A percentile compares a stretch with the other conserved stretches of the same genome.
These are phyloP conservation scores for Limosa lapponica DNA, from an alignment of 2,797 vertebrate genomes.

Conservation along the genomic window DNA sequence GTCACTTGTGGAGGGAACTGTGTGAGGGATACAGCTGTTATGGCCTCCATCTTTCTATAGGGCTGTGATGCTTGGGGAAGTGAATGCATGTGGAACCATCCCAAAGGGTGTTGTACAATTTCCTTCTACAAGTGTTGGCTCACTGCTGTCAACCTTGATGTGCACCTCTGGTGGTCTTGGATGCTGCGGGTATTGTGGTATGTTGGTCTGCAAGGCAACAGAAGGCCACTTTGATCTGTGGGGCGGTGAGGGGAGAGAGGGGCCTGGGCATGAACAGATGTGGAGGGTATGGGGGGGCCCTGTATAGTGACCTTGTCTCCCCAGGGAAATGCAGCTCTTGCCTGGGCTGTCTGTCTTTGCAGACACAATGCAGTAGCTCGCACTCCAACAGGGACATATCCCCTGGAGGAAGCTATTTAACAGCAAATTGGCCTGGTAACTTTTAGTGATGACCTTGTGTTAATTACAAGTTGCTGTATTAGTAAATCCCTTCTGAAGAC, in stretches of 20 bases:
- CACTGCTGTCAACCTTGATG: not conserved
- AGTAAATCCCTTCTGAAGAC: constrained; percentile 66
- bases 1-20: not conserved
- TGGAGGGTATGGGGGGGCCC: not conserved
- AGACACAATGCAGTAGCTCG: not conserved
- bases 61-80: not conserved
- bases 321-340: not conserved
- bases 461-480: constrained; percentile 73
- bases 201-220: not conserved
- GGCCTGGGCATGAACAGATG: not conserved
- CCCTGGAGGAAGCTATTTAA: constrained; percentile 66
- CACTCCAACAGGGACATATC: not conserved
- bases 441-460: constrained; percentile 72
- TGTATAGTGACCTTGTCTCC: not conserved
- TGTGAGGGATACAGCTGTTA: not conserved
- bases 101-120: not conserved
- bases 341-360: not conserved
- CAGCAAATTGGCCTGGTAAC: constrained; percentile 66
- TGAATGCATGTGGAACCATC: not conserved
- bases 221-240: constrained; percentile 16
- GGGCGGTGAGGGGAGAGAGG: not conserved
- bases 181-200: not conserved
- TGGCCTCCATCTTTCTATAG: not conserved
- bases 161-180: not conserved
- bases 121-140: not conserved